Evolutionary conservation across 92 coral and sea anemone species (phyloP).

Genomic region (Umimayanthus chanpuru): DNA sequence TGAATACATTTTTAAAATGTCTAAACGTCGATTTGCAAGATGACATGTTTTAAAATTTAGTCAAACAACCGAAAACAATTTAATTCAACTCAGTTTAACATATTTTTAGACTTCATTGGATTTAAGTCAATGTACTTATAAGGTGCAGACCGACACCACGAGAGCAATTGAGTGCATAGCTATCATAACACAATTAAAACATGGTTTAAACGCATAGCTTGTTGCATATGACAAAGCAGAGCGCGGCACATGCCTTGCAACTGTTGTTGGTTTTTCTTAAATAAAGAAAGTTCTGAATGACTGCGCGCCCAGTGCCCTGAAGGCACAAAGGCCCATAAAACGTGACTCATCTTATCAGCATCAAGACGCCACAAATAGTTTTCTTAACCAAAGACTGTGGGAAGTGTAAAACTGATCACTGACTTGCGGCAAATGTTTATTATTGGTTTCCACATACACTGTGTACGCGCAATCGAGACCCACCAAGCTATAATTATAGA

Average conservation of each 20-base stretch:
- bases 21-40: background rate
- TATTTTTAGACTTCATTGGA: background rate
- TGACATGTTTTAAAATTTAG: background rate
- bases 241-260: background rate
- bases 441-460: too few species aligned
- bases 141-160: background rate
- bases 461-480: background rate
- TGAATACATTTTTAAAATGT: background rate
- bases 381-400: background rate
- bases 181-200: background rate
- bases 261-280: background rate
- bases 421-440: background rate
- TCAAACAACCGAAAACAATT: background rate
- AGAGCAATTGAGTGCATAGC: background rate
- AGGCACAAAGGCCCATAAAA: background rate
- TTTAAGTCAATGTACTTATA: background rate
- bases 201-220: background rate
- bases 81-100: too few species aligned
- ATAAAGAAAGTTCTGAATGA: background rate
- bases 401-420: background rate
- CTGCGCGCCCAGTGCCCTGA: background rate
- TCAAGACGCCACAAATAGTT: background rate
- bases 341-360: conserved; percentile 26
- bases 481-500: background rate
- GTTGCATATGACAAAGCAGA: background rate